Evolutionary conservation across 1,140 invertebrate genomes (phyloP), one percentile per base, ranked within the genome.

Genomic region (Conus ventricosus): DNA sequence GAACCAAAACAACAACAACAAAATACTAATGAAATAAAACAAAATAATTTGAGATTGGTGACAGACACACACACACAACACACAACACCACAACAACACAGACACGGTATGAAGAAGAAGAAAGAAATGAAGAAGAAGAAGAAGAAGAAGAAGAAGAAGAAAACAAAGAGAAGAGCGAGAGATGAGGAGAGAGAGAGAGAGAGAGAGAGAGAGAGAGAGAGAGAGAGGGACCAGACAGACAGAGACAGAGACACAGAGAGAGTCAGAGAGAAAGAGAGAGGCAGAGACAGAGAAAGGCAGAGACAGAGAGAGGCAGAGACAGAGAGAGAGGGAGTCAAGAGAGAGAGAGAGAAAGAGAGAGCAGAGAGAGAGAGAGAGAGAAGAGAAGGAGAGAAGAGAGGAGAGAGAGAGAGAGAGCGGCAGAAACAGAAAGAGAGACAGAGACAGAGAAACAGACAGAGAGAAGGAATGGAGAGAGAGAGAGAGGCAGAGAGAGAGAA

Each of bases 141-240:
- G 57, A 84, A 60, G 57, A 53, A 60, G 57, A 60, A 60, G 57
- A 84, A 60, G 57, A 84, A 60, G 57, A 60, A 84, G 83, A 84
- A 84, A 25, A 25, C 2, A 53, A 51, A 84, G 54, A 51, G 54
- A 25, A 51, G 54, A 53, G n/a, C n/a, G n/a, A n/a, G n/a, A 25
- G 25, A 81, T 1, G 25, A 25, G 51, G 5, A 25, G 51, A 81
- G 78, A 51, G 53, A 53, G 25, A 81, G 78, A 81, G 25, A 25
- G 25, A 81, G 78, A 25, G 39, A 39, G 39, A 3, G 3, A 55
- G 39, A 39, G 39, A 39, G 39, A 80, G n/a, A 25, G 51, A 53
- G 51, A 39, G 39, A 39, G n/a, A 39, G 39, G 3, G 39, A 39
- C n/a, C 39, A 39, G 39, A 39, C 3, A 39, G 39, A 39, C 39